phyloP scores from a whole-genome alignment of 37 sponge, comb jelly and placozoan genomes.

The Crambe crambe region DNA sequence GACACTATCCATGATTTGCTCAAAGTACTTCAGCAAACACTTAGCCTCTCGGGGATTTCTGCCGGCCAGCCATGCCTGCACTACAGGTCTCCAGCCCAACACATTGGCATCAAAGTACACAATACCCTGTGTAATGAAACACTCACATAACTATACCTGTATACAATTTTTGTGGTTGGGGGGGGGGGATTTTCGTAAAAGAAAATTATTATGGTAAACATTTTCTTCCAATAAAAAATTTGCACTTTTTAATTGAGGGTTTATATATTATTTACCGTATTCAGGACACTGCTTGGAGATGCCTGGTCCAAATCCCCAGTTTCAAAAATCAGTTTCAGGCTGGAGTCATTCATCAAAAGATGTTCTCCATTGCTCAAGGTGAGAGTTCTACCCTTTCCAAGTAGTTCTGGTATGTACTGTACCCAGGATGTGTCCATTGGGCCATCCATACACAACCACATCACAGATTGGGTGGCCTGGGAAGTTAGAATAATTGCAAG shows the following conservation, averaged over 20 bases:
- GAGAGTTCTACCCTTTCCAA: slow-evolving; percentile 15
- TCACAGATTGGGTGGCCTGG: slow-evolving; percentile 59
- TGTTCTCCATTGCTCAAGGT: slow-evolving; percentile 77
- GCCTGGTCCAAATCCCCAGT: slow-evolving; percentile 64
- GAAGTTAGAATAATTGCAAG: background rate
- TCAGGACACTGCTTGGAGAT: slow-evolving; percentile 53
- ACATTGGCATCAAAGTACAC: slow-evolving; percentile 73
- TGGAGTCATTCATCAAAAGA: slow-evolving; percentile 32
- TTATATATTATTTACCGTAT: slow-evolving; percentile 60
- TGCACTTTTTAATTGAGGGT: too few relatives aligned
- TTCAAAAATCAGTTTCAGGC: slow-evolving; percentile 77
- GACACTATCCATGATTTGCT: slow-evolving; percentile 42
- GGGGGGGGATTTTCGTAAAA: too few relatives aligned
- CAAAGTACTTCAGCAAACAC: slow-evolving; percentile 44
- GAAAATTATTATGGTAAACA: background rate
- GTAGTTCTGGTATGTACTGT: slow-evolving; percentile 37
- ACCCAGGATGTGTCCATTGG: slow-evolving; percentile 36
- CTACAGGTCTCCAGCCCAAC: slow-evolving; percentile 81
- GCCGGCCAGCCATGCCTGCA: slow-evolving; percentile 59
- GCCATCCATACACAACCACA: slow-evolving; percentile 77
- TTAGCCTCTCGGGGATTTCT: slow-evolving; percentile 56
- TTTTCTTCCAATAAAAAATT: background rate
- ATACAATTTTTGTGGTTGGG: too few relatives aligned
- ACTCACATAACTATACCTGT: background rate
- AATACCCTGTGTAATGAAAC: slow-evolving; percentile 54